A percentile compares a stretch with the other conserved stretches of the same genome.
Conservation (phyloP, 2,888 invertebrate species). For the Nomada fabriciana region DNA sequence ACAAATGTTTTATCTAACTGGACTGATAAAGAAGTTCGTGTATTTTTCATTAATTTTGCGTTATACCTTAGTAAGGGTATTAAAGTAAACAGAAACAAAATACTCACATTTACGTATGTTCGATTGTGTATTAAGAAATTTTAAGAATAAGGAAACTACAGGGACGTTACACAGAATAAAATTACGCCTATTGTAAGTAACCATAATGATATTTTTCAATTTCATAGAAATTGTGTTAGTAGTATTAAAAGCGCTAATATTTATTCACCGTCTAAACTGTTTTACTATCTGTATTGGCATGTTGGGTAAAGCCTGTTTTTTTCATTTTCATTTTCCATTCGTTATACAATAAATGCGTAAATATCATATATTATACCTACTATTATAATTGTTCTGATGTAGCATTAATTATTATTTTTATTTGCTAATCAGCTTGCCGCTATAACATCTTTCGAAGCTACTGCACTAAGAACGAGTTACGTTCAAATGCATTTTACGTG, state of each 20-base stretch:
- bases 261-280: not conserved
- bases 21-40: not conserved
- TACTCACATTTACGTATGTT: not conserved
- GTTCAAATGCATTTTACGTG: slow-evolving; percentile 68
- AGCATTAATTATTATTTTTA: slow-evolving; percentile 6
- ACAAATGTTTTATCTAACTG: not conserved
- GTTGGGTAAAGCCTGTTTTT: not conserved
- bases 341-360: not conserved
- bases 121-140: not conserved
- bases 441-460: slow-evolving; percentile 18
- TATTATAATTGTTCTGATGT: not conserved
- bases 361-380: not conserved
- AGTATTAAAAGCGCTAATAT: slow-evolving; percentile 19
- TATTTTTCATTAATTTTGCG: slow-evolving; percentile 1
- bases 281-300: not conserved
- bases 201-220: not conserved
- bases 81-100: not conserved
- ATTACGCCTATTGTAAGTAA: slow-evolving; percentile 19
- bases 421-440: slow-evolving; percentile 22
- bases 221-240: slow-evolving; percentile 10
- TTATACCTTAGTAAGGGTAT: not conserved
- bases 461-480: slow-evolving; percentile 35
- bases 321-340: not conserved
- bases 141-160: slow-evolving; percentile 3
- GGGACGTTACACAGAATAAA: not conserved